Percentiles rank a stretch among this genome's conserved stretches.
phyloP scores from a whole-genome alignment of 2,888 invertebrate genomes.

The Ochropleura plecta region DNA sequence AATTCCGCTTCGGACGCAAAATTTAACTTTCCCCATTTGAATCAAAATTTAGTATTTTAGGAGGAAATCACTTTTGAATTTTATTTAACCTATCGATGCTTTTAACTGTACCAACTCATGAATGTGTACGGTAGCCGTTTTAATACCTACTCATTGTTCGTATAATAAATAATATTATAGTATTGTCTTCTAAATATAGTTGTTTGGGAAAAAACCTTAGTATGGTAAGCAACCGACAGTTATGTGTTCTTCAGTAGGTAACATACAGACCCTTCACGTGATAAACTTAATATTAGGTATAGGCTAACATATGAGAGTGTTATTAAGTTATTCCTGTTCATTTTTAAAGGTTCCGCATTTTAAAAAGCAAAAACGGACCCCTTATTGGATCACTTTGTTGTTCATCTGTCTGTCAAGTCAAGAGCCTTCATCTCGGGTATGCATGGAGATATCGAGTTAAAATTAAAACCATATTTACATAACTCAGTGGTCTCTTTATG shows the following conservation, averaged over 20 bases:
- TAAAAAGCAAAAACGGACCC: no score
- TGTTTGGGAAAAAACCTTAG: slow-evolving; percentile 6
- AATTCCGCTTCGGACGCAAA: no score
- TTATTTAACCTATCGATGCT: neutral
- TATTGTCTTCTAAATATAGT: slow-evolving; percentile 18
- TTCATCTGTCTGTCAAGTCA: no score
- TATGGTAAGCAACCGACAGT: neutral
- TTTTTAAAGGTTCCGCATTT: neutral
- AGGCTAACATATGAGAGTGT: neutral
- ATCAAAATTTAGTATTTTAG: neutral
- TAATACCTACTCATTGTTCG: slow-evolving; percentile 11
- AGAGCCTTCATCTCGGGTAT: no score
- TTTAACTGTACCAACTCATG: neutral
- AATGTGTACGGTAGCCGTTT: neutral
- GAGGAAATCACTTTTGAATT: neutral
- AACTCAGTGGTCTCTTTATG: no score
- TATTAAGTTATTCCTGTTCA: neutral
- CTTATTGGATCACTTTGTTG: no score
- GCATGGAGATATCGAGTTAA: no score
- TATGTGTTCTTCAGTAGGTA: neutral
- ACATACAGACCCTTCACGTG: neutral
- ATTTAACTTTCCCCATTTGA: no score
- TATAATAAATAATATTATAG: slow-evolving; percentile 18
- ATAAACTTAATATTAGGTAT: neutral
- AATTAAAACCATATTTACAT: no score